Evolutionary conservation across 2,797 vertebrate species (phyloP), one percentile per base, ranked within the genome.

Genomic region (Coccyzus lansbergi): DNA sequence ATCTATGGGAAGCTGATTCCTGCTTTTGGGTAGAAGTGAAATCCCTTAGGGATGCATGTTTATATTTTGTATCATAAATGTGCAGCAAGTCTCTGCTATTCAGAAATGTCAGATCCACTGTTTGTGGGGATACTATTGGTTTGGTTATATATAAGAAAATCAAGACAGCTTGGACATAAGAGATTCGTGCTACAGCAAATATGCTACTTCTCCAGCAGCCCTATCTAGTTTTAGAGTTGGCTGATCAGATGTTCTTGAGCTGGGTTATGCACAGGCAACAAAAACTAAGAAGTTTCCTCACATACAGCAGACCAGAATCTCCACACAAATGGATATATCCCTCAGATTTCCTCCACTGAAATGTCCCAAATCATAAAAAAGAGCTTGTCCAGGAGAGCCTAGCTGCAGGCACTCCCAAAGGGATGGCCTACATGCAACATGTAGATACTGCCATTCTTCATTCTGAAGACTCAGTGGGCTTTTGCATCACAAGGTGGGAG

Each of bases 11-110:
- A 88, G 11, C 7, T 31, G 24, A 25, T 78, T 85, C 83, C 83
- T 86, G 20, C 38, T 78, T 92, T 56, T 60, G 74, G 46, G 16
- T 8, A 42, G 51, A 40, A 83, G 16, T 71, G 63, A 53, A 88
- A 71, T 74, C n/a, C 31, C 36, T 75, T 78, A 31, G 42, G 46
- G 68, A 55, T 53, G 46, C 40, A 25, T 29, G 28, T 46, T 77
- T 48, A 7, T 83, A 31, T 9, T 5, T 52, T 15, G 3, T 16
- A 3, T 10, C 31, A 18, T 63, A 71, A 75, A 78, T 60, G 24
- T 0, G 0, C 15, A 59, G n/a, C 44, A 62, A 24, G 38, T 4
- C 15, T 64, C 65, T 81, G 33, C 24, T 60, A 0, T 1, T 33
- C 49, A 68, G 36, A 18, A 46, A 46, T 22, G 9, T 28, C 22